phyloP scores from a whole-genome alignment of 1,140 invertebrate species.

The Leptinotarsa texana region DNA sequence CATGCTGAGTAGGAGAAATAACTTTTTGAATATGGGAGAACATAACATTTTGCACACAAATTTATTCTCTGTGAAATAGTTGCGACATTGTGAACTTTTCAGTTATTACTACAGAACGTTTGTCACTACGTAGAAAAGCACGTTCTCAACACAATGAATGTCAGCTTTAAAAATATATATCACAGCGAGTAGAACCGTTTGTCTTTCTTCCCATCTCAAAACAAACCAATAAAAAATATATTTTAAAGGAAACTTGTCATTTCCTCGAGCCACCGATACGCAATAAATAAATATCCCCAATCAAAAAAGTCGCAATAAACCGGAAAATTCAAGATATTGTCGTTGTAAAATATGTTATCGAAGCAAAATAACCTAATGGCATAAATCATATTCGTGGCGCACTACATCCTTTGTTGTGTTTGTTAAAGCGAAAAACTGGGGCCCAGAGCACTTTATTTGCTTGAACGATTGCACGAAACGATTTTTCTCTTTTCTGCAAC shows the following conservation, averaged over 20 bases:
- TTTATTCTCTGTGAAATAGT: too few species aligned
- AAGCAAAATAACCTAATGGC: slow-evolving; percentile 19
- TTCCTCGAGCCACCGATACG: background rate
- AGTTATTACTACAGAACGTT: too few species aligned
- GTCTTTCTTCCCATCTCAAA: background rate
- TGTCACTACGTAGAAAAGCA: too few species aligned
- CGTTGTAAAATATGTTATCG: slow-evolving; percentile 20
- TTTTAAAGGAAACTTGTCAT: background rate
- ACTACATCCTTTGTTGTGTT: slow-evolving; percentile 16
- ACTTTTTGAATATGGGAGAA: too few species aligned
- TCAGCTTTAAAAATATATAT: too few species aligned
- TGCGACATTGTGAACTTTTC: too few species aligned
- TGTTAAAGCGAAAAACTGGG: slow-evolving; percentile 14
- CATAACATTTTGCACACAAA: too few species aligned
- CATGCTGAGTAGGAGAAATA: too few species aligned
- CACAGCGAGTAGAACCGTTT: too few species aligned
- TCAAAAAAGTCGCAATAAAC: slow-evolving; percentile 4
- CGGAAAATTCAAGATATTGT: slow-evolving; percentile 13
- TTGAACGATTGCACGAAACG: slow-evolving; percentile 16
- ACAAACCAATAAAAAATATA: slow-evolving; percentile 1
- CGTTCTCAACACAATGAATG: too few species aligned
- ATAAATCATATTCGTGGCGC: slow-evolving; percentile 15
- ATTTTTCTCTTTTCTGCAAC: slow-evolving; percentile 12
- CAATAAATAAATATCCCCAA: slow-evolving; percentile 15
- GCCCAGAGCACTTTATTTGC: slow-evolving; percentile 20